Conservation (phyloP, 2,888 invertebrate species). For the Mellilla xanthometata region DNA sequence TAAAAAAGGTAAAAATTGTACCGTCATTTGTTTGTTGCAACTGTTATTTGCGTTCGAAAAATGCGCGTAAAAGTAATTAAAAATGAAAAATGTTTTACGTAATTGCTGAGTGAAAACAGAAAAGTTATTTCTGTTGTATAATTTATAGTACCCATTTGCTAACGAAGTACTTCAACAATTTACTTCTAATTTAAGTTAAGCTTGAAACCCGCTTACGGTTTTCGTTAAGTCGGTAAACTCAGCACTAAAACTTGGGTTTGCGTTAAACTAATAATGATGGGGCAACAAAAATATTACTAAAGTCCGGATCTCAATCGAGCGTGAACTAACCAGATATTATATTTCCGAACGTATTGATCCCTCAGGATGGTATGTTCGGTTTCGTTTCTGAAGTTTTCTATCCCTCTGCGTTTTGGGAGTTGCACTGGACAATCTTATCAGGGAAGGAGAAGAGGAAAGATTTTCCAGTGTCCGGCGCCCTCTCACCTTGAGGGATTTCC, state of each 20-base stretch:
- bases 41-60: too few relatives aligned
- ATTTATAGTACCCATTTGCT: too few relatives aligned
- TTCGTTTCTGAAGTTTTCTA: constrained; percentile 80
- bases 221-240: constrained; percentile 32
- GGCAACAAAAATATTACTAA: constrained; percentile 51
- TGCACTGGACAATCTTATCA: constrained; percentile 82
- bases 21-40: not conserved
- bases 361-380: constrained; percentile 72
- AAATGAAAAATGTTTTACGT: too few relatives aligned
- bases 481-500: constrained; percentile 77
- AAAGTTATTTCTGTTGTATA: too few relatives aligned
- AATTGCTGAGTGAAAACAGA: too few relatives aligned
- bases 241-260: constrained; percentile 30
- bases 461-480: constrained; percentile 76
- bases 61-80: too few relatives aligned
- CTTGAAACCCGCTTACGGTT: not conserved
- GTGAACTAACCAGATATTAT: constrained; percentile 73
- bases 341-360: constrained; percentile 79
- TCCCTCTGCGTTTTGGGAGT: constrained; percentile 80
- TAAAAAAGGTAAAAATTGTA: constrained; percentile 1
- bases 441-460: constrained; percentile 63
- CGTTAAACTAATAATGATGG: constrained; percentile 52
- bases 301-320: constrained; percentile 55
- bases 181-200: too few relatives aligned
- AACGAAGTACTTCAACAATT: too few relatives aligned